Conservation (phyloP, 2,888 invertebrate genomes). For the Chrysodeixis includens region DNA sequence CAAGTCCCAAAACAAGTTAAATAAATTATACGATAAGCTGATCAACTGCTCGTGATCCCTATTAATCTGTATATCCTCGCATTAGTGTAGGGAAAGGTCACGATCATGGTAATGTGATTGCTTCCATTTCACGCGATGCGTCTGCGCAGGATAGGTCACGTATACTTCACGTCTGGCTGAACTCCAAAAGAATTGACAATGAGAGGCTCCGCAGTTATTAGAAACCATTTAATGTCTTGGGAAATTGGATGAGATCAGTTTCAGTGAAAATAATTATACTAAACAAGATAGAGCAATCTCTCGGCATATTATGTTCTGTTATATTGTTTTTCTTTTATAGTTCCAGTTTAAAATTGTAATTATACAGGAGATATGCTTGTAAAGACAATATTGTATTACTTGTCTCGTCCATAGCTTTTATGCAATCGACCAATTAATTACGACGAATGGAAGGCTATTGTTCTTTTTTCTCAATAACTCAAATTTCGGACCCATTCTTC, state of each 20-base stretch:
- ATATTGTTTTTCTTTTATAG: too few species aligned
- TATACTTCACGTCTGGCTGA: conserved; percentile 45
- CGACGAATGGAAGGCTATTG: too few species aligned
- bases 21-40: not conserved
- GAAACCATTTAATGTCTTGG: conserved; percentile 37
- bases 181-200: conserved; percentile 49
- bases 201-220: conserved; percentile 23
- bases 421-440: too few species aligned
- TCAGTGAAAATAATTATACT: conserved; percentile 23
- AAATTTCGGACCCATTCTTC: too few species aligned
- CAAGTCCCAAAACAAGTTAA: too few species aligned
- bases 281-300: too few species aligned
- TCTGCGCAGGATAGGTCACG: conserved; percentile 47
- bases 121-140: conserved; percentile 51
- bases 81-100: conserved; percentile 9
- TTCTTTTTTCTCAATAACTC: too few species aligned
- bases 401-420: too few species aligned
- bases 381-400: too few species aligned
- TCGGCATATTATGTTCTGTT: too few species aligned
- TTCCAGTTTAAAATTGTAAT: too few species aligned
- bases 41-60: not conserved
- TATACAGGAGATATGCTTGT: too few species aligned
- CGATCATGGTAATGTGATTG: conserved; percentile 42
- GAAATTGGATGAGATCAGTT: conserved; percentile 29
- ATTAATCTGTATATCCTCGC: not conserved